Conservation (phyloP, 2,797 vertebrate genomes). For the Cyclopterus lumpus region DNA sequence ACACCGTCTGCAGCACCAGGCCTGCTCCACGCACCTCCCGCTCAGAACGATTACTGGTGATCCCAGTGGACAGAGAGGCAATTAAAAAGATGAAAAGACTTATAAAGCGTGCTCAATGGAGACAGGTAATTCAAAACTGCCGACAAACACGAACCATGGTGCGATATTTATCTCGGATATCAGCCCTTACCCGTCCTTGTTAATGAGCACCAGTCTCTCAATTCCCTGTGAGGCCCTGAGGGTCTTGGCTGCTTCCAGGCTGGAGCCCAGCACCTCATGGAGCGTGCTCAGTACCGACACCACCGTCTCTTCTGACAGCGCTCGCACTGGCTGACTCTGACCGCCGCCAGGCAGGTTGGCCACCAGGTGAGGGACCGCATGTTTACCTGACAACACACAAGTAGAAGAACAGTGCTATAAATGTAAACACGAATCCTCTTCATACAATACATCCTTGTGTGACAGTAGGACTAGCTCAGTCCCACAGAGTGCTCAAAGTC, state of each 20-base stretch:
- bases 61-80: background rate
- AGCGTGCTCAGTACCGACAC: slow-evolving; percentile 93
- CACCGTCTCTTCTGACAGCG: slow-evolving; percentile 91
- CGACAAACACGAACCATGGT: background rate
- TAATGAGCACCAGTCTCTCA: slow-evolving; percentile 94
- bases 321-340: slow-evolving; percentile 88
- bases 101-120: background rate
- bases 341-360: slow-evolving; percentile 89
- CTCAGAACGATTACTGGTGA: slow-evolving; percentile 90
- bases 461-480: background rate
- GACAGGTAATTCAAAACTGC: background rate
- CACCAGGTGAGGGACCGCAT: slow-evolving; percentile 91
- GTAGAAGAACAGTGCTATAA: background rate
- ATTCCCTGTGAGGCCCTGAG: slow-evolving; percentile 94
- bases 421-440: background rate
- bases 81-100: background rate
- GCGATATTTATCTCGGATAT: background rate
- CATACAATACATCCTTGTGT: background rate
- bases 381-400: slow-evolving; percentile 83
- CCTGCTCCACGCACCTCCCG: slow-evolving; percentile 93
- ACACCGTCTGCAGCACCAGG: slow-evolving; percentile 92
- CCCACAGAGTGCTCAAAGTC: background rate
- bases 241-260: slow-evolving; percentile 92
- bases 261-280: slow-evolving; percentile 91
- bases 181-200: slow-evolving; percentile 90